These are phyloP conservation scores for Zaprionus obscuricornis DNA, from an alignment of 2,888 invertebrate species.

Conservation along the genomic window DNA sequence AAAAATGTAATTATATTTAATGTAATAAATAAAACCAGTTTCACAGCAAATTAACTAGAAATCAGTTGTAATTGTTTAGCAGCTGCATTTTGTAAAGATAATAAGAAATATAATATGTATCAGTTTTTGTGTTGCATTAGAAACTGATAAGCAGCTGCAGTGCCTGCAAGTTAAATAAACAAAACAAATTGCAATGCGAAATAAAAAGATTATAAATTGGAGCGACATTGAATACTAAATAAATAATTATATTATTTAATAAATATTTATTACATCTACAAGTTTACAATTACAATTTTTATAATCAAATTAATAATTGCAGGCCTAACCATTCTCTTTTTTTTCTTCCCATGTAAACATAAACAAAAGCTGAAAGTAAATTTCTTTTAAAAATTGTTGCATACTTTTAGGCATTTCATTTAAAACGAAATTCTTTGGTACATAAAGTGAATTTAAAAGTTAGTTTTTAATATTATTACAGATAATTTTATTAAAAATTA, in stretches of 20 bases:
- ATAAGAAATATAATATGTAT: too few species aligned
- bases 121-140: too few species aligned
- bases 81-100: neutral
- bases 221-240: neutral
- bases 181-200: too few species aligned
- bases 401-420: constrained; percentile 38
- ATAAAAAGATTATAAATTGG: too few species aligned
- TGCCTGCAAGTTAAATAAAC: too few species aligned
- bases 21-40: too few species aligned
- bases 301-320: constrained; percentile 25
- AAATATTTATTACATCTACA: neutral
- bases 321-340: constrained; percentile 15
- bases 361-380: neutral
- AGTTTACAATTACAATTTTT: neutral
- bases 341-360: constrained; percentile 11
- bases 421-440: too few species aligned
- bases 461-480: too few species aligned
- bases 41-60: too few species aligned
- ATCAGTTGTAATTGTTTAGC: constrained; percentile 13
- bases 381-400: neutral
- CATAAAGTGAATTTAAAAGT: too few species aligned
- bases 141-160: constrained; percentile 51
- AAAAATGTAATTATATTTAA: too few species aligned
- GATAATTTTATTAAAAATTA: too few species aligned
- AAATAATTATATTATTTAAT: neutral